Percentiles rank a stretch among this genome's conserved stretches.
Conservation (phyloP, 2,888 invertebrate species). For the Scaptomyza caliginosa region DNA sequence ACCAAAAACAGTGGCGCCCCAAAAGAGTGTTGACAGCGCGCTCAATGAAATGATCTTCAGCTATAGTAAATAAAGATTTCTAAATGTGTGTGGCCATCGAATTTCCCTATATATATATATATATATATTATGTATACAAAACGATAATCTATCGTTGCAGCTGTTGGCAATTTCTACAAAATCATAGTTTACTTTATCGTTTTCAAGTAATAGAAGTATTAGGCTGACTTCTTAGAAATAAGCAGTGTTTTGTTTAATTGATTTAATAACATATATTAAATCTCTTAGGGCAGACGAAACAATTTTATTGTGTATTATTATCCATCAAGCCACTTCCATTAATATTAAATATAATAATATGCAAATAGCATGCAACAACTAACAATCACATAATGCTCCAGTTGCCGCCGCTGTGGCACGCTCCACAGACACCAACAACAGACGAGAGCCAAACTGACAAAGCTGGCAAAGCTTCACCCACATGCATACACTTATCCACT, state of each 20-base stretch:
- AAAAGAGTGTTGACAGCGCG: slow-evolving; percentile 46
- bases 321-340: slow-evolving; percentile 47
- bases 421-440: slow-evolving; percentile 1
- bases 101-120: slow-evolving; percentile 5
- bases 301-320: slow-evolving; percentile 2
- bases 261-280: not conserved
- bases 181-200: no score
- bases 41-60: slow-evolving; percentile 22
- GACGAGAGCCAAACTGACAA: slow-evolving; percentile 20
- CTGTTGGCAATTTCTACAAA: not conserved
- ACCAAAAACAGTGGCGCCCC: slow-evolving; percentile 32
- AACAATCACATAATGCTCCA: slow-evolving; percentile 43
- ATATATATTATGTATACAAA: not conserved
- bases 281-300: not conserved
- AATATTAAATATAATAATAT: slow-evolving; percentile 58
- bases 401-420: slow-evolving; percentile 2
- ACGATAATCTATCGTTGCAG: not conserved
- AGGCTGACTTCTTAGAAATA: no score
- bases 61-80: slow-evolving; percentile 20
- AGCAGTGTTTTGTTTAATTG: not conserved
- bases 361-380: slow-evolving; percentile 58
- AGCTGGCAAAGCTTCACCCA: slow-evolving; percentile 13
- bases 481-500: not conserved
- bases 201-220: no score
- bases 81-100: slow-evolving; percentile 6